Evolutionary conservation across 1,140 invertebrate species (phyloP).

Genomic region (Zaprionus ornatus): DNA sequence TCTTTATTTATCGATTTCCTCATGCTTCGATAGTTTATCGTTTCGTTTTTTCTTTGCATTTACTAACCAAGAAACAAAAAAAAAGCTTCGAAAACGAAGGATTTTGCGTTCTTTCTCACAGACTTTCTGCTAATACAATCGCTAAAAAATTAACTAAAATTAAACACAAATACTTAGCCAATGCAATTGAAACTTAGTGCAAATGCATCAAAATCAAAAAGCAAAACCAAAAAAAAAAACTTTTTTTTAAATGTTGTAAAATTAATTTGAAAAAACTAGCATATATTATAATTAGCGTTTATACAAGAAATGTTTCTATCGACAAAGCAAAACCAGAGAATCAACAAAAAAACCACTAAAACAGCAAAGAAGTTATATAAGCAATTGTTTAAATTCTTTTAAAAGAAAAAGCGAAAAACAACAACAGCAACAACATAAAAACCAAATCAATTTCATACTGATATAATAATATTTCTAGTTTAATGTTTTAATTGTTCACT

Average conservation of each 20-base stretch:
- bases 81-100: constrained; percentile 10
- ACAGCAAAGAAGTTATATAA: constrained; percentile 57
- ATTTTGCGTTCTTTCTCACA: constrained; percentile 14
- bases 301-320: constrained; percentile 71
- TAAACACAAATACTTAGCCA: constrained; percentile 73
- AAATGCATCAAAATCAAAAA: constrained; percentile 67
- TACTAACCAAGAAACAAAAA: constrained; percentile 41
- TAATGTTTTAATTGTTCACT: constrained; percentile 79
- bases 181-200: constrained; percentile 73
- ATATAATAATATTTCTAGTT: constrained; percentile 70
- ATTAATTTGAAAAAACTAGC: constrained; percentile 37
- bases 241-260: constrained; percentile 73
- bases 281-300: constrained; percentile 62
- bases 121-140: constrained; percentile 57
- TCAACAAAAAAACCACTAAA: constrained; percentile 18
- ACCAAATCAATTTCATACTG: constrained; percentile 50
- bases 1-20: constrained; percentile 18
- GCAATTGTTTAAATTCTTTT: constrained; percentile 77
- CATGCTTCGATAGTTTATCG: constrained; percentile 50
- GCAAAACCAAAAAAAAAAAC: constrained; percentile 32
- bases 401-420: constrained; percentile 51
- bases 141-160: constrained; percentile 50
- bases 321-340: constrained; percentile 38
- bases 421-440: constrained; percentile 38
- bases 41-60: constrained; percentile 58